These are phyloP conservation scores for Microctonus brassicae DNA, from an alignment of 2,888 invertebrate genomes.

Conservation along the genomic window DNA sequence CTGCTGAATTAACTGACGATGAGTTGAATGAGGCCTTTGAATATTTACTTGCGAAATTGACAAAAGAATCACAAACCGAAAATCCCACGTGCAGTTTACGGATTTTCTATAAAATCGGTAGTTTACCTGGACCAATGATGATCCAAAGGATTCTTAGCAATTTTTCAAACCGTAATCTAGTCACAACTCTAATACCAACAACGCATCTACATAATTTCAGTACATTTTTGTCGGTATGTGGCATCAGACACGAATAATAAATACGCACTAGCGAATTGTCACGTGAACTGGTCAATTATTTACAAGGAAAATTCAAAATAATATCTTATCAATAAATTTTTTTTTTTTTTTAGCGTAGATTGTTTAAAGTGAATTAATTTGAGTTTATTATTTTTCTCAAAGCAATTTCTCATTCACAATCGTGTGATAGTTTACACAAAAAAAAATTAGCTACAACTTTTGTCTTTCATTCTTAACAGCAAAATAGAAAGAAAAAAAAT, in stretches of 20 bases:
- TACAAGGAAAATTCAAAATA: constrained; percentile 1
- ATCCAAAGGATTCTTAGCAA: constrained; percentile 64
- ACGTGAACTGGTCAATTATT: constrained; percentile 52
- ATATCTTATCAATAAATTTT: constrained; percentile 21
- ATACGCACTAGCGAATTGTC: background rate
- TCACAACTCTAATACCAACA: constrained; percentile 84
- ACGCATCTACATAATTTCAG: constrained; percentile 83
- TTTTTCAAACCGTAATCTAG: constrained; percentile 70
- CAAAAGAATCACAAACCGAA: constrained; percentile 70
- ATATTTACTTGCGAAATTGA: constrained; percentile 73
- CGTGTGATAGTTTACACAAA: background rate
- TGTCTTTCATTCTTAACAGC: background rate
- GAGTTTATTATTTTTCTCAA: background rate
- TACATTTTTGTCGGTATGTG: constrained; percentile 87
- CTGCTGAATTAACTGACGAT: constrained; percentile 68
- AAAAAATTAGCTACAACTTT: background rate
- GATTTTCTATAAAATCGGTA: constrained; percentile 82
- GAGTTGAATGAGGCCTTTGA: constrained; percentile 73
- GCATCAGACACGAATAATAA: constrained; percentile 79
- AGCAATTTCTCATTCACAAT: background rate
- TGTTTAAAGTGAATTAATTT: background rate
- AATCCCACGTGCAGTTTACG: constrained; percentile 80
- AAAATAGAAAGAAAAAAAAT: background rate
- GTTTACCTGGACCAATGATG: constrained; percentile 70
- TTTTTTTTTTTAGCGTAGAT: background rate